Conservation (phyloP, 2,113 vertebrate genomes). For the Solenodon paradoxus region DNA sequence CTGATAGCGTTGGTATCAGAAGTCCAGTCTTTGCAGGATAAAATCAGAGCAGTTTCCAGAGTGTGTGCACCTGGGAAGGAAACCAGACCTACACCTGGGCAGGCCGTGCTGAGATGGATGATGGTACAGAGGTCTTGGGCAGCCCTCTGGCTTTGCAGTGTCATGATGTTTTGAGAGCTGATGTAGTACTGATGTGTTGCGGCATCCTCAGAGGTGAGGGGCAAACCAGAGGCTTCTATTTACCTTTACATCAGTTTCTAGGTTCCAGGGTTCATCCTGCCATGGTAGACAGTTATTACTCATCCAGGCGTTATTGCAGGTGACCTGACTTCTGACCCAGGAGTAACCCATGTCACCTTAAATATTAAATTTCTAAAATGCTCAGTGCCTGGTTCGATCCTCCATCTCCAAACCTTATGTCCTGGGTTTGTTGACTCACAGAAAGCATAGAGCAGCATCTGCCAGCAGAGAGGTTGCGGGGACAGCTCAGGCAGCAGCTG, state of each 20-base stretch:
- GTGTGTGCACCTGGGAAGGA: too few species aligned
- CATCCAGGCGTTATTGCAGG: background rate
- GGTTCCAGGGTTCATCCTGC: background rate
- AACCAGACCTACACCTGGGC: background rate
- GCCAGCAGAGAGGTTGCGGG: background rate
- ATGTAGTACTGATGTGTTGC: fast-evolving
- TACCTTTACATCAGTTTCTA: background rate
- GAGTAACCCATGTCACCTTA: background rate
- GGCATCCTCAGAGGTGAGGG: background rate
- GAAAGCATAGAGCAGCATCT: background rate
- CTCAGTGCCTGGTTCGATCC: background rate
- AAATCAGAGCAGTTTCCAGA: background rate
- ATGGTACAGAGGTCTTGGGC: background rate
- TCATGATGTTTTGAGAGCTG: background rate
- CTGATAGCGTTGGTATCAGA: background rate
- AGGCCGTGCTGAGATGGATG: background rate
- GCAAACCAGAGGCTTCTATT: background rate
- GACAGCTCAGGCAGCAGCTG: background rate
- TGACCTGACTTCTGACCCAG: background rate
- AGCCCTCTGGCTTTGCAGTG: too few species aligned
- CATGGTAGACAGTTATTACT: background rate
- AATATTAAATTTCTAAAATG: background rate
- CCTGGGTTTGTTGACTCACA: fast-evolving
- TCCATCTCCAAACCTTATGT: background rate
- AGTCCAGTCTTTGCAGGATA: background rate